Base-by-base conservation (phyloP, 2,113 vertebrate species). In the Chloroceryle aenea region DNA sequence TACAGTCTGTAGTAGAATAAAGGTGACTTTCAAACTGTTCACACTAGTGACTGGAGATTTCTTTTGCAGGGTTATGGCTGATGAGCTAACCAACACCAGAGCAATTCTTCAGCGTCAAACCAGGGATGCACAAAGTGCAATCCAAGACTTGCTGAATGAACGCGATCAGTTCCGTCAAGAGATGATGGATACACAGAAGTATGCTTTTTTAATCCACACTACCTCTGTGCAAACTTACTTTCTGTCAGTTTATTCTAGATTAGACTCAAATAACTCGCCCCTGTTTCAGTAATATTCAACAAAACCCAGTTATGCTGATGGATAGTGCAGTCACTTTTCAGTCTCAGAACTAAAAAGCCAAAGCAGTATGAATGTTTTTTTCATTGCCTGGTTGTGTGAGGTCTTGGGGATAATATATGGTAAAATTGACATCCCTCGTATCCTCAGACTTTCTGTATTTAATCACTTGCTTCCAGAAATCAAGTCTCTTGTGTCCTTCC, bases 11-110 rank as follows among this genome's bases (percentile, higher is more conserved):
- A 34, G n/a, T 42, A 67, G 71, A 77, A 38, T 53, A 27, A 78
- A 92, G 48, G 43, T 89, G n/a, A 30, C 36, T 59, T 94, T 68
- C 45, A 78, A 36, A 63, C 36, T 59, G 61, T 52, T 89, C 17
- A 2, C 73, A 25, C 29, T 61, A 1, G 53, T 78, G 53, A 78
- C 22, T 25, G 77, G 14, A 52, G 26, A 40, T 90, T 87, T 90
- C 80, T 95, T 75, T 82, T 97, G 25, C 98, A 99, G 99, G 92
- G 99, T 99, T 23, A 99, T 99, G 99, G 99, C 99, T n/a, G 99
- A 99, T 80, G 99, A 99, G 87, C 91, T 99, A 88, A 99, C 99
- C 32, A 99, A 98, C 42, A 96, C 98, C 93, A 98, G 99, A 97
- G 97, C 98, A 58, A 95, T 97, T 94, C 97, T 99, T 29, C 99